Conservation (phyloP, 2,113 vertebrate genomes). For the Anarhynchus alexandrinus region DNA sequence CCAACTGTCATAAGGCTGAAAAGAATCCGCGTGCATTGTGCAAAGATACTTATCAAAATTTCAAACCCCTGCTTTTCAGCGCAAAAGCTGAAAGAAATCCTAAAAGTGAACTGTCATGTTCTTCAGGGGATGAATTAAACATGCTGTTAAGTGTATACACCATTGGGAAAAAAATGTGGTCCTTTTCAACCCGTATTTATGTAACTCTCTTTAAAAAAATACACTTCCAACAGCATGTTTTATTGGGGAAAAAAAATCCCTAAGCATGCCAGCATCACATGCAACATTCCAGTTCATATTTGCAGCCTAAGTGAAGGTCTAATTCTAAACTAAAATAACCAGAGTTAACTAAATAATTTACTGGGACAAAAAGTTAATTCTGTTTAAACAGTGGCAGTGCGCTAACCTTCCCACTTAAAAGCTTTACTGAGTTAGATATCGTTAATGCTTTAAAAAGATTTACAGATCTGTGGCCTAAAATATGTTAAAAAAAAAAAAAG, state of each 20-base stretch:
- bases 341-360: neutral
- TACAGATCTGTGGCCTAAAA: neutral
- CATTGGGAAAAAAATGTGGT: neutral
- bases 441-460: neutral
- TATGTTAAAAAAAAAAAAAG: neutral
- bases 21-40: neutral
- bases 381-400: neutral
- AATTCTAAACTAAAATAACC: neutral
- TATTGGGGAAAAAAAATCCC: neutral
- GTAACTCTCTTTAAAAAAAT: neutral
- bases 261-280: neutral
- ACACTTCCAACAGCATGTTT: neutral
- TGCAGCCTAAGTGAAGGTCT: neutral
- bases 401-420: neutral
- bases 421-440: neutral
- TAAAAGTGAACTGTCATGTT: neutral
- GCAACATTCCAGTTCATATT: neutral
- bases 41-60: constrained; percentile 26
- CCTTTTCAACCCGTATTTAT: neutral
- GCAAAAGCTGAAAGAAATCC: neutral
- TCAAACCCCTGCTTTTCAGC: neutral
- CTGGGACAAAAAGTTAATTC: neutral
- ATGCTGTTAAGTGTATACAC: neutral
- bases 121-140: neutral
- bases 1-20: constrained; percentile 38